A percentile compares a stretch with the other conserved stretches of the same genome.
These are phyloP conservation scores for Volucella inanis DNA, from an alignment of 2,888 invertebrate genomes.

Conservation along the genomic window DNA sequence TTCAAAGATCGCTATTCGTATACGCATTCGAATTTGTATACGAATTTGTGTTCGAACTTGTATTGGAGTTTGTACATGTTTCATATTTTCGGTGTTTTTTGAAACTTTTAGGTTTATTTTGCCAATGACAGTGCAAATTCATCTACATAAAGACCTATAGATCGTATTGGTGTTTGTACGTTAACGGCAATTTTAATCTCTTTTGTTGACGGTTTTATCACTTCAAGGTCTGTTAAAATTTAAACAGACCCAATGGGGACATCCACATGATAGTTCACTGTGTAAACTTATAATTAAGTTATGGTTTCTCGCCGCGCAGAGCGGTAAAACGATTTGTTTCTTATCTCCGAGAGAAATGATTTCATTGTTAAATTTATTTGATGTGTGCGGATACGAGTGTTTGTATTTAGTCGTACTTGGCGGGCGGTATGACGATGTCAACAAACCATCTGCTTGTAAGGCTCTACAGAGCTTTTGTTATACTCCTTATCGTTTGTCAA, in stretches of 20 bases:
- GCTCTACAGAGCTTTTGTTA: neutral
- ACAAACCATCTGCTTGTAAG: conserved; percentile 16
- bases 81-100: conserved; percentile 5
- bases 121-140: neutral
- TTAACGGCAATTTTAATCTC: too few relatives aligned
- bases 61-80: neutral
- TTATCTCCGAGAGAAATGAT: conserved; percentile 31
- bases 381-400: neutral
- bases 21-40: neutral
- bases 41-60: neutral
- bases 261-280: conserved; percentile 6
- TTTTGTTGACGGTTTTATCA: conserved; percentile 11
- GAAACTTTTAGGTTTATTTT: neutral
- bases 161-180: too few relatives aligned
- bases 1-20: too few relatives aligned
- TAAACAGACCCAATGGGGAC: conserved; percentile 39
- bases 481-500: neutral
- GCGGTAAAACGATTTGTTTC: conserved; percentile 24
- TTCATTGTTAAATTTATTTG: conserved; percentile 29
- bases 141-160: neutral
- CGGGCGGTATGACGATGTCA: conserved; percentile 23
- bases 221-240: conserved; percentile 43
- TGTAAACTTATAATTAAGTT: conserved; percentile 38
- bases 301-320: conserved; percentile 16
- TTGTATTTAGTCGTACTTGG: neutral